Evolutionary conservation across 2,113 vertebrate genomes (phyloP), one percentile per base, ranked within the genome.

Genomic region (Gymnogyps californianus): DNA sequence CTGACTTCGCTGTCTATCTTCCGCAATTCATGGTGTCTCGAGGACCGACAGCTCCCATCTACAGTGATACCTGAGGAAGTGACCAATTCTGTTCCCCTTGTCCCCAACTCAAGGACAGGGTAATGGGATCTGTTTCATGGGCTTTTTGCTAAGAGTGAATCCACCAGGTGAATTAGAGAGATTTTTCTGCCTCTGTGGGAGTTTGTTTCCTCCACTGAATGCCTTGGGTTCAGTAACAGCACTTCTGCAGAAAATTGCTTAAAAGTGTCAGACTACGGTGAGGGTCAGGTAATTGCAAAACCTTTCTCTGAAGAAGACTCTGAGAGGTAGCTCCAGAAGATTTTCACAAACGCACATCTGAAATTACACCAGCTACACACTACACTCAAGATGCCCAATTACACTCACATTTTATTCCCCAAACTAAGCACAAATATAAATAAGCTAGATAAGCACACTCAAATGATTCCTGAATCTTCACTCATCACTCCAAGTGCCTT

Each of bases 1-100:
- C 1, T 52, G 87, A 18, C 19, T 83, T 70, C 82, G 34, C 54
- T 65, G 58, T 32, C 42, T 64, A 3, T 34, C 11, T 54, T 42
- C 34, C 6, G 3, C 57, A 54, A 66, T 42, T 62, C 1, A 0
- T 38, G 32, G 26, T 54, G 38, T 38, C 59, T 57, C 1, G 3
- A 62, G 77, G 51, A 75, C 64, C 49, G 51, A 28, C 51, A 66
- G 28, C 11, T 84, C 36, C 62, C 58, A 44, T 7, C 36, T 8
- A 31, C 26, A 52, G 16, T 7, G 13, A 14, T 1, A 12, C 36
- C 54, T 3, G 5, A 18, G 34, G 51, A 62, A 66, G 28, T 22
- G 66, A 59, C 57, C 8, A 4, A 1, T 52, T 81, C 51, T 55
- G 28, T 14, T 82, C 55, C 26, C 26, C 25, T 46, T 78, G 46